These are phyloP conservation scores for Brachionus sp. DNA, from an alignment of 1,140 invertebrate species.

Conservation along the genomic window DNA sequence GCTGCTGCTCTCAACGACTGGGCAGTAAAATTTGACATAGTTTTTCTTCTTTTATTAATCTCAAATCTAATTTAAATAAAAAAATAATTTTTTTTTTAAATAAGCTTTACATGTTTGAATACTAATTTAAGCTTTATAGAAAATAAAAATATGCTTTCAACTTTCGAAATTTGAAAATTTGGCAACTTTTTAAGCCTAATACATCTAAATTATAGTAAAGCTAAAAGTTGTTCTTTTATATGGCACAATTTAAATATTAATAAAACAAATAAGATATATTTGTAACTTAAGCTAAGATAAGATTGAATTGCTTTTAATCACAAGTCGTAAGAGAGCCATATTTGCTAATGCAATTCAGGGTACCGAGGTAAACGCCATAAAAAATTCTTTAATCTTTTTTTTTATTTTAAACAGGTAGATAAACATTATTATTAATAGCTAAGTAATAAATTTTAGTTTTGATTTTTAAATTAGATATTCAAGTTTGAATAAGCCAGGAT, in stretches of 20 bases:
- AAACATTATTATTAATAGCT: slow-evolving; percentile 34
- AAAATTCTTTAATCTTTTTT: background rate
- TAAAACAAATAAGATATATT: slow-evolving; percentile 6
- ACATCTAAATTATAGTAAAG: background rate
- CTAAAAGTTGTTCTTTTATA: background rate
- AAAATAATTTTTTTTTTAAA: background rate
- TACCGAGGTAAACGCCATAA: background rate
- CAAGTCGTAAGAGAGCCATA: background rate
- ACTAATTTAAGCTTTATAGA: no score
- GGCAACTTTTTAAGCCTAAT: background rate
- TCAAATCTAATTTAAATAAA: background rate
- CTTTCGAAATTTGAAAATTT: background rate
- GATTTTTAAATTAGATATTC: background rate
- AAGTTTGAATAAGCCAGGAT: background rate
- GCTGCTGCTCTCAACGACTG: slow-evolving; percentile 29
- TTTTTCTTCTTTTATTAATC: background rate
- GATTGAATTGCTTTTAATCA: background rate
- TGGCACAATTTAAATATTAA: slow-evolving; percentile 12
- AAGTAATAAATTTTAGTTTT: slow-evolving; percentile 8
- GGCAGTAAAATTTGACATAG: background rate
- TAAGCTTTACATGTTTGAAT: background rate
- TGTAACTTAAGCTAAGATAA: slow-evolving; percentile 8
- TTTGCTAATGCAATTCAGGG: background rate
- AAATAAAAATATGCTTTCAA: background rate
- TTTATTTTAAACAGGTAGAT: slow-evolving; percentile 21